Conservation (phyloP, 2,888 invertebrate species). For the Drosophila tripunctata region DNA sequence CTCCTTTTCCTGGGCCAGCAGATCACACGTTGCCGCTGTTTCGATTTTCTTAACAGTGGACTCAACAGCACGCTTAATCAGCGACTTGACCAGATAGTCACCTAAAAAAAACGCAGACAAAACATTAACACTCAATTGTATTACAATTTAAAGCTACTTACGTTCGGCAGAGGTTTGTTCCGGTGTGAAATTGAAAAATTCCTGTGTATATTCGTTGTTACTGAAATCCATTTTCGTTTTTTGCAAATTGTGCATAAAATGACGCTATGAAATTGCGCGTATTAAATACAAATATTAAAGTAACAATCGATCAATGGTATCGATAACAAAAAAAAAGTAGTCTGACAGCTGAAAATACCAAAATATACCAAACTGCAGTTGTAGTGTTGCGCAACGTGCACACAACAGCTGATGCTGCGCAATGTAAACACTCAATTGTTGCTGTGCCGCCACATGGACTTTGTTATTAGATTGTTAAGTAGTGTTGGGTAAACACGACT, state of each 20-base stretch:
- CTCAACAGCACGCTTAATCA: constrained; percentile 53
- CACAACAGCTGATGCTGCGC: constrained; percentile 10
- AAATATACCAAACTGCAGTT: neutral
- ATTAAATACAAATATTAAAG: neutral
- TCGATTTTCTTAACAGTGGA: constrained; percentile 49
- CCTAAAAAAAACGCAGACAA: constrained; percentile 37
- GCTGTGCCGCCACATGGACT: constrained; percentile 1
- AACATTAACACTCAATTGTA: constrained; percentile 37
- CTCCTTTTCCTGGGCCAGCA: constrained; percentile 48
- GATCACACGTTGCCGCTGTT: constrained; percentile 53
- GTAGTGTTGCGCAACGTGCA: neutral
- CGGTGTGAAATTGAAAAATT: constrained; percentile 61
- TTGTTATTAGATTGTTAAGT: constrained; percentile 3
- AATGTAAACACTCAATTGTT: constrained; percentile 18
- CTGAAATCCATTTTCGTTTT: constrained; percentile 50
- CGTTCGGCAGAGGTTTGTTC: constrained; percentile 54
- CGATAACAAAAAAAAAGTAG: too few relatives aligned
- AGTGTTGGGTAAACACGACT: too few relatives aligned
- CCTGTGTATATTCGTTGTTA: constrained; percentile 40
- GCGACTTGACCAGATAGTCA: constrained; percentile 52
- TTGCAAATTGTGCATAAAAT: constrained; percentile 2
- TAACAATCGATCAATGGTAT: constrained; percentile 15
- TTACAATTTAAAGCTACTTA: too few relatives aligned
- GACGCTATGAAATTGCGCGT: constrained; percentile 41
- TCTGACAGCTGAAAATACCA: too few relatives aligned